Conservation (phyloP, 2,888 invertebrate species). For the Copidosoma aretas region DNA sequence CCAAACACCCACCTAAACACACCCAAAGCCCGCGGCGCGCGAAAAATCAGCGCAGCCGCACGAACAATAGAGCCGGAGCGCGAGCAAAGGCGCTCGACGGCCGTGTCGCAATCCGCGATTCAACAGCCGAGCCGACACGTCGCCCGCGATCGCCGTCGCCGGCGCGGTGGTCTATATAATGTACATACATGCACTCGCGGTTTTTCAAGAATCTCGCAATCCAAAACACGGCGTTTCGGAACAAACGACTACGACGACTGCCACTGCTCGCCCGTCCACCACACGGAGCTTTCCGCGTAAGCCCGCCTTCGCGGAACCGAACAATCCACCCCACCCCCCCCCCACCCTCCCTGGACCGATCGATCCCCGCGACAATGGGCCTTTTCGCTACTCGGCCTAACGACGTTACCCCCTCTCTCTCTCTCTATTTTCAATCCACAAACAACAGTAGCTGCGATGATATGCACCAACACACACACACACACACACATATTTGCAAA, state of each 20-base stretch:
- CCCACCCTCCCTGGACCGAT: no score
- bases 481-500: conserved; percentile 60
- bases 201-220: not conserved
- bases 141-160: not conserved
- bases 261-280: not conserved
- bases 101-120: not conserved
- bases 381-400: not conserved
- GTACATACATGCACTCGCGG: not conserved
- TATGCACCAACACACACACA: no score
- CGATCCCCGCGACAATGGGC: not conserved
- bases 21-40: not conserved
- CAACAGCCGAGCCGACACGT: not conserved
- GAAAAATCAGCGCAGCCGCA: not conserved
- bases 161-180: no score
- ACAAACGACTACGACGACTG: not conserved
- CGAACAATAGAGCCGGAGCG: not conserved
- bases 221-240: conserved; percentile 2
- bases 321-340: not conserved
- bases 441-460: not conserved
- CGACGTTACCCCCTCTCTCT: not conserved
- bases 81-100: no score
- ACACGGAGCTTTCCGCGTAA: not conserved
- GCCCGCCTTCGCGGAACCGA: not conserved
- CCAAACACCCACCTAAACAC: no score
- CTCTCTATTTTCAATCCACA: conserved; percentile 56